Conservation (phyloP, 2,113 vertebrate genomes). For the Ellobius talpinus region DNA sequence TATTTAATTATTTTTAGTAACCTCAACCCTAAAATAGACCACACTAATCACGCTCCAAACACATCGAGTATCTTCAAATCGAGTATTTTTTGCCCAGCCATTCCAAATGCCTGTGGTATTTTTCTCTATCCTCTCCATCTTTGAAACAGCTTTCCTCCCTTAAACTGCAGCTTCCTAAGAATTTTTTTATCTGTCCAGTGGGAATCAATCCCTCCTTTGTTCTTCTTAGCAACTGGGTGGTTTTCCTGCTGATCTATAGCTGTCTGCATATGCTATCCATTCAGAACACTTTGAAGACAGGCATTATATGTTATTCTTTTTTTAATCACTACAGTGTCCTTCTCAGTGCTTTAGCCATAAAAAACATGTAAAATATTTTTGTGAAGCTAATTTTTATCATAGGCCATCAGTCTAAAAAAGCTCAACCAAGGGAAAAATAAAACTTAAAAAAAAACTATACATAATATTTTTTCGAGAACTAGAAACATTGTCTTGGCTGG, state of each 20-base stretch:
- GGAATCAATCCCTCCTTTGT: not conserved
- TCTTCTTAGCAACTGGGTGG: not conserved
- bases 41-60: not conserved
- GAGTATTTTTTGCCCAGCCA: not conserved
- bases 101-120: not conserved
- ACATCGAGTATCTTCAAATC: not conserved
- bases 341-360: not conserved
- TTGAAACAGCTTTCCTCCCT: not conserved
- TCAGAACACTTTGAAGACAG: constrained; percentile 4
- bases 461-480: not conserved
- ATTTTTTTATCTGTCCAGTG: not conserved
- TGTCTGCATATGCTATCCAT: not conserved
- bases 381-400: constrained; percentile 28
- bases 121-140: not conserved
- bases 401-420: constrained; percentile 8
- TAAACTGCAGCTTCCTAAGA: not conserved
- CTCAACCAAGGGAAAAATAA: not conserved
- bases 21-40: not conserved
- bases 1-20: constrained; percentile 12
- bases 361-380: not conserved
- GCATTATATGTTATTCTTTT: not conserved
- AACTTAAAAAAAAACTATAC: not conserved
- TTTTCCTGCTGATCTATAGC: not conserved
- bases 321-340: not conserved
- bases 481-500: not conserved